A percentile compares a stretch with the other conserved stretches of the same genome.
phyloP scores from a whole-genome alignment of 1,140 invertebrate species.

The Paralvinella palmiformis region DNA sequence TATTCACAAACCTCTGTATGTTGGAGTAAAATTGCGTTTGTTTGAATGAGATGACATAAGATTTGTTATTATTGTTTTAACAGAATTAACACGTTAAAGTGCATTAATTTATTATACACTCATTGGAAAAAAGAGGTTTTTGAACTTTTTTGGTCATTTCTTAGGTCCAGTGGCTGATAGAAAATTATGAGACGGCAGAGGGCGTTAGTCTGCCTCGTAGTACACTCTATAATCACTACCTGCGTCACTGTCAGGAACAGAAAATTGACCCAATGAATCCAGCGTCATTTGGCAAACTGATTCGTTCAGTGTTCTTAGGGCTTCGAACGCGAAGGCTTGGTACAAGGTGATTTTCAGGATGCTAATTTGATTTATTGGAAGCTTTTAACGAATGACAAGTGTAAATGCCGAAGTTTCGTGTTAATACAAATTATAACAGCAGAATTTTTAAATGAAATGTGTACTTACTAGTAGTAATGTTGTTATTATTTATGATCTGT shows the following conservation, averaged over 20 bases:
- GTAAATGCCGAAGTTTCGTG: too few relatives aligned
- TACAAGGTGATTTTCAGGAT: conserved; percentile 62
- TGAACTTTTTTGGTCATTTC: conserved; percentile 13
- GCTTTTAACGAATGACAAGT: too few relatives aligned
- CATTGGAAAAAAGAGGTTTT: not conserved
- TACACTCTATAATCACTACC: conserved; percentile 94
- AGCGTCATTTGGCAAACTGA: conserved; percentile 97
- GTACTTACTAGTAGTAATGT: too few relatives aligned
- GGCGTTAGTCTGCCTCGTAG: conserved; percentile 93
- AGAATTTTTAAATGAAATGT: too few relatives aligned
- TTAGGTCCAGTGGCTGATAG: conserved; percentile 92
- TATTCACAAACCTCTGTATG: too few relatives aligned
- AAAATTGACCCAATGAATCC: conserved; percentile 97
- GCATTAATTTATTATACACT: too few relatives aligned
- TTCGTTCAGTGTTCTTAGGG: conserved; percentile 94
- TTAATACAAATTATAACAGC: too few relatives aligned
- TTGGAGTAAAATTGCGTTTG: too few relatives aligned
- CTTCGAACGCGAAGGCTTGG: conserved; percentile 87
- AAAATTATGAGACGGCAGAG: conserved; percentile 97
- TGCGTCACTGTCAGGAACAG: conserved; percentile 87
- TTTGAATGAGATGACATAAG: too few relatives aligned
- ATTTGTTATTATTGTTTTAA: too few relatives aligned
- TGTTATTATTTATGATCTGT: too few relatives aligned
- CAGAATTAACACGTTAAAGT: too few relatives aligned
- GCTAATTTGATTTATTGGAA: not conserved